Evolutionary conservation across 2,113 vertebrate species (phyloP).

Genomic region (Lepidothrix coronata): DNA sequence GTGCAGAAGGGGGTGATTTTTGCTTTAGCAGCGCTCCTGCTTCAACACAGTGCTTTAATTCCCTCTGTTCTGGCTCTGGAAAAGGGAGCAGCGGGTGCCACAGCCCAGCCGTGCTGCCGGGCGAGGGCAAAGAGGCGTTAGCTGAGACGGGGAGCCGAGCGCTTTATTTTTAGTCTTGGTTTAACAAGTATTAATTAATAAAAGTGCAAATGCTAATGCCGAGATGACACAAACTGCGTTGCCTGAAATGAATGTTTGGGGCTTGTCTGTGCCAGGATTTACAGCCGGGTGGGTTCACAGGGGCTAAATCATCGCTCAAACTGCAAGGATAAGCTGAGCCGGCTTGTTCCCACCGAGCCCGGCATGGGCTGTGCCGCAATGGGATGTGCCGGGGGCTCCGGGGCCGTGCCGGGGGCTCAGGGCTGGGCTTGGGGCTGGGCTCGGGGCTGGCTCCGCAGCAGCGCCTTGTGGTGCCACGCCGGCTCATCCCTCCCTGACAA

Average conservation of each 20-base stretch:
- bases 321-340: not conserved
- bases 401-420: not conserved
- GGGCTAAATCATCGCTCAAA: constrained; percentile 14
- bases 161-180: constrained; percentile 37
- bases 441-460: not conserved
- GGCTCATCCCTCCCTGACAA: not conserved
- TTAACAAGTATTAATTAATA: constrained; percentile 62
- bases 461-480: not conserved
- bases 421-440: not conserved
- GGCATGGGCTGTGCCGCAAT: not conserved
- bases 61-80: not conserved
- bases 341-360: not conserved
- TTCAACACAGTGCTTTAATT: not conserved
- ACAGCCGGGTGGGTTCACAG: not conserved
- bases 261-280: constrained; percentile 29
- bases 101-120: not conserved
- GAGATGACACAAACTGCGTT: constrained; percentile 12
- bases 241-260: constrained; percentile 22
- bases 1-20: not conserved
- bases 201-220: constrained; percentile 8
- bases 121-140: constrained; percentile 13
- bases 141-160: not conserved
- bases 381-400: not conserved
- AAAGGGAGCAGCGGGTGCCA: not conserved
- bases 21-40: not conserved